A percentile compares a stretch with the other conserved stretches of the same genome.
phyloP scores from a whole-genome alignment of 1,140 invertebrate species.

The Zaprionus lachaisei region DNA sequence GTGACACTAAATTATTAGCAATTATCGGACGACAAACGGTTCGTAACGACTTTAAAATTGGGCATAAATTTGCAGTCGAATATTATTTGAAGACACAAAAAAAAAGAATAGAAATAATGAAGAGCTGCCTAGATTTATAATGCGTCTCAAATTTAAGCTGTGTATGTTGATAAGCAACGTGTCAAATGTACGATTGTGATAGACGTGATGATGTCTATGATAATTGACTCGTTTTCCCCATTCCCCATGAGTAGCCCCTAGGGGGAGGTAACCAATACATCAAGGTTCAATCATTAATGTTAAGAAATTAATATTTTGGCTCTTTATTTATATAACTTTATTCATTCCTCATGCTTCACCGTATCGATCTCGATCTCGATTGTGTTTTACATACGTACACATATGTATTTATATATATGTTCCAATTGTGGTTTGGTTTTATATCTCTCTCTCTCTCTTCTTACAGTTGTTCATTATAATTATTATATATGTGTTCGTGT shows the following conservation, averaged over 20 bases:
- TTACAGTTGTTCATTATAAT: constrained; percentile 30
- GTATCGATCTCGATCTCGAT: constrained; percentile 36
- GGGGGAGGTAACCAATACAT: constrained; percentile 32
- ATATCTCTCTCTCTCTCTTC: constrained; percentile 10
- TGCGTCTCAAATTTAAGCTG: constrained; percentile 31
- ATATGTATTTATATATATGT: constrained; percentile 25
- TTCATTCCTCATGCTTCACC: constrained; percentile 54
- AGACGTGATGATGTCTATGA: constrained; percentile 24
- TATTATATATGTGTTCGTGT: constrained; percentile 17
- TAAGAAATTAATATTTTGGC: constrained; percentile 42
- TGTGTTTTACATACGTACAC: constrained; percentile 30
- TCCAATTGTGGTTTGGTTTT: constrained; percentile 32
- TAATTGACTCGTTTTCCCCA: constrained; percentile 41
- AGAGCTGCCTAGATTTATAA: constrained; percentile 55
- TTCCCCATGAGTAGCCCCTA: constrained; percentile 1
- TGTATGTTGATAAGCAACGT: constrained; percentile 20
- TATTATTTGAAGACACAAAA: constrained; percentile 22
- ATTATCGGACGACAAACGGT: constrained; percentile 76
- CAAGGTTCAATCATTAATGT: constrained; percentile 40
- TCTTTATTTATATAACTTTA: constrained; percentile 66
- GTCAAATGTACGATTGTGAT: constrained; percentile 32
- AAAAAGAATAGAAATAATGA: constrained; percentile 9
- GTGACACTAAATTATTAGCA: constrained; percentile 79
- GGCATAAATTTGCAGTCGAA: constrained; percentile 62
- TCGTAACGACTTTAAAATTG: constrained; percentile 72